These are phyloP conservation scores for Pterostichus madidus DNA, from an alignment of 2,888 invertebrate species.

Conservation along the genomic window DNA sequence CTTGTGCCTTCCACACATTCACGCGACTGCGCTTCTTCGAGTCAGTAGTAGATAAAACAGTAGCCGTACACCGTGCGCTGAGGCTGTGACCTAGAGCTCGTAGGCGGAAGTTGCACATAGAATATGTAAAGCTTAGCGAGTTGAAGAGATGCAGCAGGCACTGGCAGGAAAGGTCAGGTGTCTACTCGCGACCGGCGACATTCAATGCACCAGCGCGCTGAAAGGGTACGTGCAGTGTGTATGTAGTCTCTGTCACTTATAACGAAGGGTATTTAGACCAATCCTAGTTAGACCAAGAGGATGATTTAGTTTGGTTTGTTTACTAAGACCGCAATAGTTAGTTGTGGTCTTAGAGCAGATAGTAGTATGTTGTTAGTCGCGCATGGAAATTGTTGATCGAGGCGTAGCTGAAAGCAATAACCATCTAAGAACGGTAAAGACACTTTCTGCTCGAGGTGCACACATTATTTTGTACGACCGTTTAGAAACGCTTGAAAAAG, in stretches of 20 bases:
- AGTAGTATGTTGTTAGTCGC: no score
- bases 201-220: slow-evolving; percentile 7
- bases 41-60: background rate
- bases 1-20: background rate
- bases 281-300: no score
- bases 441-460: no score
- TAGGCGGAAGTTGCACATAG: slow-evolving; percentile 59
- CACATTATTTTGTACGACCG: no score
- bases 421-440: no score
- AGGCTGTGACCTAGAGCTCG: slow-evolving; percentile 11
- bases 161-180: slow-evolving; percentile 50
- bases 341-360: no score
- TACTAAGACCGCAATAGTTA: no score
- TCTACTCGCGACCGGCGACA: slow-evolving; percentile 50
- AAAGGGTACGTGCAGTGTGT: slow-evolving; percentile 48
- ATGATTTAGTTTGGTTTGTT: no score
- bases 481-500: no score
- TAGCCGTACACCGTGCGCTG: background rate
- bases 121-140: slow-evolving; percentile 37
- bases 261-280: background rate
- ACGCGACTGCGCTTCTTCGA: background rate
- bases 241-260: background rate
- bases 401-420: no score
- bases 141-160: slow-evolving; percentile 17
- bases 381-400: no score